These are phyloP conservation scores for Cettia cetti DNA, from an alignment of 2,113 vertebrate genomes.

Conservation along the genomic window DNA sequence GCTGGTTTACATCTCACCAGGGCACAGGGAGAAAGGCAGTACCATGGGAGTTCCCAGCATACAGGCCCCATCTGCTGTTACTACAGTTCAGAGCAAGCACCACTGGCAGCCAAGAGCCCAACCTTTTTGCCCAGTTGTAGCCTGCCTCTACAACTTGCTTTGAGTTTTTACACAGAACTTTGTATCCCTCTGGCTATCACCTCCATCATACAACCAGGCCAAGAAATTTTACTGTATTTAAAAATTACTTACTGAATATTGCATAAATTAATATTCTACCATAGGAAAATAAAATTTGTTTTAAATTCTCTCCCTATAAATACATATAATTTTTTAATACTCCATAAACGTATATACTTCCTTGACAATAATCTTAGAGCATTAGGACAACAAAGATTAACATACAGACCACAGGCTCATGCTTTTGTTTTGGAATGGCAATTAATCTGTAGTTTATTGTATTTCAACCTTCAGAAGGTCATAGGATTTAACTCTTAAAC, in stretches of 20 bases:
- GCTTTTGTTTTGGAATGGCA: background rate
- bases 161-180: background rate
- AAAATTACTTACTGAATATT: background rate
- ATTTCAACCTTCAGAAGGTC: conserved; percentile 30
- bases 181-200: no score
- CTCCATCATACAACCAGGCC: background rate
- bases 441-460: background rate
- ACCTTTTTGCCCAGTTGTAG: background rate
- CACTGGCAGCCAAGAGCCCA: background rate
- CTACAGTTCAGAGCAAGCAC: background rate
- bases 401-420: background rate
- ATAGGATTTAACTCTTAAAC: conserved; percentile 14
- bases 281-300: background rate
- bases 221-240: background rate
- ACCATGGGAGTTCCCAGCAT: background rate
- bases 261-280: background rate
- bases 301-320: background rate
- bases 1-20: background rate
- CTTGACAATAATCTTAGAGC: background rate
- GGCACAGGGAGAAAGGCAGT: background rate
- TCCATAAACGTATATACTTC: background rate
- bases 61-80: background rate
- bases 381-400: background rate
- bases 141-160: background rate
- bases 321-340: background rate